Evolutionary conservation across 2,113 vertebrate species (phyloP), one percentile per base, ranked within the genome.

Genomic region (Piprites chloris): DNA sequence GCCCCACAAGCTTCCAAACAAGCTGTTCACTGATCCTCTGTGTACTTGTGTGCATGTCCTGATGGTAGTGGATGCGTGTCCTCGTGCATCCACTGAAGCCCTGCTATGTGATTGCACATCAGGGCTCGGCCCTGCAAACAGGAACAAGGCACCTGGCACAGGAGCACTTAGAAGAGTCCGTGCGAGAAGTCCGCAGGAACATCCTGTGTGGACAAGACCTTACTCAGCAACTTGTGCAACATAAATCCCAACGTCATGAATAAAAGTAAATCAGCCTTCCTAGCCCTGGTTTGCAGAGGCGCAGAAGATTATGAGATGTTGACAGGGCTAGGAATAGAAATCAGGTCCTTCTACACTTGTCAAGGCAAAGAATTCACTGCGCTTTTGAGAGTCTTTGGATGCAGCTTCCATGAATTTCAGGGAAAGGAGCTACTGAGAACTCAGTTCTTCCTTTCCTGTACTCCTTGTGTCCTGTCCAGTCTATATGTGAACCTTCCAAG

Each of bases 321-420:
- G 85, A 87, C 93, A 88, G 52, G 61, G 33, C 76, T 89, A 85
- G 69, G 72, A 95, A 78, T 89, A 93, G 93, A 87, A 95, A 72
- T 79, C 20, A 4, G 28, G 33, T 91, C 39, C 59, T 88, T 85
- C n/a, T 90, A 72, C 72, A 15, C 59, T 91, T 91, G 58, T 89
- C 56, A 74, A 67, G 81, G 42, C 78, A 66, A 53, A 66, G 63
- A 96, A 63, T 71, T 88, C 39, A 35, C 35, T 12, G 33, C 0
- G 0, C 55, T 84, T 76, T 55, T 77, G 63, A 80, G n/a, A 4
- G 1, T 74, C 69, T 80, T 94, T 28, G 30, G 26, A 35, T 84
- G 47, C 50, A 63, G 19, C 72, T 95, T 90, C 30, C 44, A 13
- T 72, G 47, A 75, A 77, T 62, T 75, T 84, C 44, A 58, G 65